A percentile compares a stretch with the other conserved stretches of the same genome.
phyloP scores from a whole-genome alignment of 2,888 invertebrate genomes.

The Hoplodrina ambigua region DNA sequence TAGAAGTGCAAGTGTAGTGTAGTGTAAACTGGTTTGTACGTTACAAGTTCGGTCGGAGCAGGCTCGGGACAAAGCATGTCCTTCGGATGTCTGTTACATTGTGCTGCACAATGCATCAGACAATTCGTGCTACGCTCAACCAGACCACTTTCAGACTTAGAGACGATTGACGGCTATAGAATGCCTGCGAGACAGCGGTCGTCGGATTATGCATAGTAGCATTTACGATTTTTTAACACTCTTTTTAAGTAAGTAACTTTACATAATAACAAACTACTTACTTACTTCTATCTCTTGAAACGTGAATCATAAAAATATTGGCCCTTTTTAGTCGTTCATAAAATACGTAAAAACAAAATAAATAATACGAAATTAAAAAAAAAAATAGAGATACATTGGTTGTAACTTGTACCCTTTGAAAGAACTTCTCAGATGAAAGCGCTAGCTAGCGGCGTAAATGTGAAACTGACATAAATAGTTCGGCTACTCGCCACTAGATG shows the following conservation, averaged over 20 bases:
- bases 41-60: slow-evolving; percentile 64
- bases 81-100: slow-evolving; percentile 81
- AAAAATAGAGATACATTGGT: background rate
- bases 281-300: background rate
- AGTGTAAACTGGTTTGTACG: slow-evolving; percentile 79
- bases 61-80: slow-evolving; percentile 77
- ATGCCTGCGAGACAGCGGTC: slow-evolving; percentile 25
- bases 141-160: slow-evolving; percentile 69
- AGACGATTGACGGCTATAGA: slow-evolving; percentile 49
- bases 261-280: no score
- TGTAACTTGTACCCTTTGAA: background rate
- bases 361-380: background rate
- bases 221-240: no score
- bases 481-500: slow-evolving; percentile 85
- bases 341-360: background rate
- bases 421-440: slow-evolving; percentile 17
- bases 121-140: slow-evolving; percentile 56
- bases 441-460: slow-evolving; percentile 62
- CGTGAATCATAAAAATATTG: background rate
- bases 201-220: background rate
- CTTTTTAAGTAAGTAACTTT: no score
- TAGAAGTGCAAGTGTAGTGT: slow-evolving; percentile 81
- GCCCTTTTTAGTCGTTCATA: background rate
- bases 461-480: slow-evolving; percentile 71
- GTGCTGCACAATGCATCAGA: slow-evolving; percentile 49